Evolutionary conservation across 2,888 invertebrate genomes (phyloP).

Genomic region (Hypomecis atomaria): DNA sequence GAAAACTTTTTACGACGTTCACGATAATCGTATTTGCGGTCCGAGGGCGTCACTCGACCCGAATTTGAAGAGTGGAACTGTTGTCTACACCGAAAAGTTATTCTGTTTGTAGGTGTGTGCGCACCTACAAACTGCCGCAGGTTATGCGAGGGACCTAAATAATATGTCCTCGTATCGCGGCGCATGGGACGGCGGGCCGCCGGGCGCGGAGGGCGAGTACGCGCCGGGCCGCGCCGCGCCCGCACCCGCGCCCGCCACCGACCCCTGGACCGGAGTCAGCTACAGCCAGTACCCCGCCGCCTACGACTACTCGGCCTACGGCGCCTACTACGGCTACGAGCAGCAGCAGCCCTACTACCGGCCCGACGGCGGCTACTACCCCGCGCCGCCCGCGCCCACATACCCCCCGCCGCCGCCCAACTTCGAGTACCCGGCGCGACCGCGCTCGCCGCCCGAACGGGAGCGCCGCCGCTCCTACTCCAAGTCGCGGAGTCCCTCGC

Average conservation of each 20-base stretch:
- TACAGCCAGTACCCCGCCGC: constrained; percentile 66
- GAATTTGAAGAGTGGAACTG: constrained; percentile 68
- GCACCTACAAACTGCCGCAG: constrained; percentile 85
- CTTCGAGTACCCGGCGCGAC: constrained; percentile 45
- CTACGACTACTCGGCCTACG: constrained; percentile 70
- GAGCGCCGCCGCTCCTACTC: constrained; percentile 59
- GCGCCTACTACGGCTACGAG: constrained; percentile 68
- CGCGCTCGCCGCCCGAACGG: constrained; percentile 46
- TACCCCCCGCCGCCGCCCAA: constrained; percentile 27
- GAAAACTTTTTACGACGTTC: constrained; percentile 67
- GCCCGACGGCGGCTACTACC: constrained; percentile 55
- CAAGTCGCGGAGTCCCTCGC: constrained; percentile 48
- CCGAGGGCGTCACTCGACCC: constrained; percentile 68
- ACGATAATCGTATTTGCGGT: constrained; percentile 60
- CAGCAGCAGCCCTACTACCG: constrained; percentile 65
- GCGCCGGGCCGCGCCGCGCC: constrained; percentile 47
- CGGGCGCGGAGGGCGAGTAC: constrained; percentile 82
- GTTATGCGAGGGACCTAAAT: constrained; percentile 78
- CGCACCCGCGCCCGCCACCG: constrained; percentile 71
- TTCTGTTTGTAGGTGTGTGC: constrained; percentile 88
- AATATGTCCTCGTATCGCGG: constrained; percentile 81
- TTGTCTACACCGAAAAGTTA: constrained; percentile 87
- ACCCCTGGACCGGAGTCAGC: constrained; percentile 79
- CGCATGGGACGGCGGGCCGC: constrained; percentile 83
- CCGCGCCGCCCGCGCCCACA: constrained; percentile 47